Conservation (phyloP, 1,140 invertebrate genomes). For the Euura lappo region DNA sequence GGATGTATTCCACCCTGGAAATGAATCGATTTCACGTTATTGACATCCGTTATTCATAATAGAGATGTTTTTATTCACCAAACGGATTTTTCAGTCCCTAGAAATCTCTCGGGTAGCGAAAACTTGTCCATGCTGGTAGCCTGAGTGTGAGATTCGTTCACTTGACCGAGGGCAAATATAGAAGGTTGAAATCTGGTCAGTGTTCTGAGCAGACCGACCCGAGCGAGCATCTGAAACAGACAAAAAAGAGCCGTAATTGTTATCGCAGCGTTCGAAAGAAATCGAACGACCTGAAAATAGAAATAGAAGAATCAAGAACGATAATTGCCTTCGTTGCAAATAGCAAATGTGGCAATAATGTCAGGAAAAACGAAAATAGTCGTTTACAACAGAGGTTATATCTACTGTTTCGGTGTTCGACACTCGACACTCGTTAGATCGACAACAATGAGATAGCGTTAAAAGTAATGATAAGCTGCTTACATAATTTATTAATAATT, state of each 20-base stretch:
- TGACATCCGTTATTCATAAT: neutral
- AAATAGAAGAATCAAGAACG: neutral
- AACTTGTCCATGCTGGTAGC: slow-evolving; percentile 55
- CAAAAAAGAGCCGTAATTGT: neutral
- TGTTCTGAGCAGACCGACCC: slow-evolving; percentile 20
- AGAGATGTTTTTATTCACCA: slow-evolving; percentile 53
- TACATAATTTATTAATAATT: slow-evolving; percentile 6
- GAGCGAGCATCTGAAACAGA: slow-evolving; percentile 35
- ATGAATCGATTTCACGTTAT: slow-evolving; percentile 20
- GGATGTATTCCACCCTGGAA: slow-evolving; percentile 93
- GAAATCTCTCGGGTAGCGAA: slow-evolving; percentile 55
- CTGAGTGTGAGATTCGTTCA: slow-evolving; percentile 22
- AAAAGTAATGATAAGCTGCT: neutral
- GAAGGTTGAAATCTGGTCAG: neutral
- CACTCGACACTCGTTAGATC: neutral
- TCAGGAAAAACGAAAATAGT: neutral
- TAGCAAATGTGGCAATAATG: neutral
- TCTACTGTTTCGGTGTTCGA: too few relatives aligned
- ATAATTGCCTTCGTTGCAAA: neutral
- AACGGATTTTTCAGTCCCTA: slow-evolving; percentile 62
- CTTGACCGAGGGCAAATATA: slow-evolving; percentile 22
- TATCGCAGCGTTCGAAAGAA: neutral
- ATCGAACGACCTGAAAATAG: neutral
- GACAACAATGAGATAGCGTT: neutral
- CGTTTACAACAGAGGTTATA: neutral